These are phyloP conservation scores for Pyrocephalus nanus DNA, from an alignment of 2,797 vertebrate species.

Conservation along the genomic window DNA sequence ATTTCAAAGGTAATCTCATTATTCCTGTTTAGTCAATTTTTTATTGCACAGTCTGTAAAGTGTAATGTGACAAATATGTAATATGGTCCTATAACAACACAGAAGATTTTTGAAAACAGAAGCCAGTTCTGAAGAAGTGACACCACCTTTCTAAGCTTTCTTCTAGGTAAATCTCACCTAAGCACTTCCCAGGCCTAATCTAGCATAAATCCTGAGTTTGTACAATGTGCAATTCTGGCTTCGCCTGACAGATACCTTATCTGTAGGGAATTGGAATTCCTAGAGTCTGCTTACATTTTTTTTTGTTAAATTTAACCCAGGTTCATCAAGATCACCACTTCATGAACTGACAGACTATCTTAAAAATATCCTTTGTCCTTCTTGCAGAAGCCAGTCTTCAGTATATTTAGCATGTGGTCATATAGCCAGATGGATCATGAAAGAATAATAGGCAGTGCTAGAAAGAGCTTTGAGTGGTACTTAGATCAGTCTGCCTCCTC, in stretches of 20 bases:
- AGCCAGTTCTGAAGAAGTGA: background rate
- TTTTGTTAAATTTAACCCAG: background rate
- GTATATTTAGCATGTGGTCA: background rate
- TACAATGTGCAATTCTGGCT: background rate
- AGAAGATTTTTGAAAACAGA: background rate
- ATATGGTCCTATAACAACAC: background rate
- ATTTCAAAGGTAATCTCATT: background rate
- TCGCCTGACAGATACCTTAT: background rate
- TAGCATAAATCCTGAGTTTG: background rate
- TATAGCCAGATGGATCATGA: background rate
- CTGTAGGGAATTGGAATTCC: background rate
- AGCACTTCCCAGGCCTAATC: background rate
- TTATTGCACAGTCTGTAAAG: background rate
- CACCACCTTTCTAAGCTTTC: background rate
- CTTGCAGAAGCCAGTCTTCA: background rate
- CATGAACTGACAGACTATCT: background rate
- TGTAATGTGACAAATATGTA: background rate
- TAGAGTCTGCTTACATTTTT: background rate
- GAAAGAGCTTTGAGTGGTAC: background rate
- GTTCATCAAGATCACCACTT: background rate
- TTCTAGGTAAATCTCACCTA: background rate
- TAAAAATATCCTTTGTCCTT: background rate
- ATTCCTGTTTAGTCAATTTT: background rate
- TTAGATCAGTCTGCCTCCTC: background rate
- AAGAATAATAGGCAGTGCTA: background rate